Conservation (phyloP, 2,113 vertebrate genomes). For the Pyrgilauda ruficollis region DNA sequence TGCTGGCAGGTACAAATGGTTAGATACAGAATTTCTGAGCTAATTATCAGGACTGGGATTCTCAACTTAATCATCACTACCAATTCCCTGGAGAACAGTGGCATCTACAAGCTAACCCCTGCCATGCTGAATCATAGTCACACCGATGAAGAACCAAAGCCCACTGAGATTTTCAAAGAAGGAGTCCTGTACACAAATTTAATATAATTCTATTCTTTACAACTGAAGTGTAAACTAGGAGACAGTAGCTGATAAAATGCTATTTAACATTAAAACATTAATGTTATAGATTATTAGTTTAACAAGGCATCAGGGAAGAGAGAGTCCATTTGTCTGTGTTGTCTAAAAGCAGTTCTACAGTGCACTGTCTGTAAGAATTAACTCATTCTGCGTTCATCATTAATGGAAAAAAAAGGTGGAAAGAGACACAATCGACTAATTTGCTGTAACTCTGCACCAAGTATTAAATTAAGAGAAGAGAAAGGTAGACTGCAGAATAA, state of each 20-base stretch:
- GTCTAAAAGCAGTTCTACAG: not conserved
- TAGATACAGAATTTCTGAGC: conserved; percentile 77
- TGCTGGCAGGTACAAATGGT: conserved; percentile 68
- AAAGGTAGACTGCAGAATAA: conserved; percentile 55
- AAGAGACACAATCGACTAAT: conserved; percentile 37
- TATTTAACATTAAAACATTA: conserved; percentile 27
- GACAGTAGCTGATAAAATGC: not conserved
- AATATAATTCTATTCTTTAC: not conserved
- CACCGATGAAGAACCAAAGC: conserved; percentile 35
- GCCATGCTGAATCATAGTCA: conserved; percentile 50
- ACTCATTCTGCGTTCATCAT: not conserved
- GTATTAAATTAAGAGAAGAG: conserved; percentile 66
- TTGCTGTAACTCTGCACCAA: conserved; percentile 46
- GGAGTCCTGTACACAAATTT: not conserved
- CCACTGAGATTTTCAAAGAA: conserved; percentile 31
- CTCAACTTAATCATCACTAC: conserved; percentile 78
- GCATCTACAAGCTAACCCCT: conserved; percentile 76
- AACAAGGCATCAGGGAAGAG: conserved; percentile 10
- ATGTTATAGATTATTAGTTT: conserved; percentile 38
- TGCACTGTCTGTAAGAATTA: not conserved
- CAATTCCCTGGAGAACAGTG: conserved; percentile 66
- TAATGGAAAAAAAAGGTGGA: not conserved
- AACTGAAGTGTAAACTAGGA: conserved; percentile 3
- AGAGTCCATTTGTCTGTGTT: conserved; percentile 22
- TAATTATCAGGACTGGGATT: conserved; percentile 80